Evolutionary conservation across 1,140 invertebrate species (phyloP).

Genomic region (Globodera ellingtonae): DNA sequence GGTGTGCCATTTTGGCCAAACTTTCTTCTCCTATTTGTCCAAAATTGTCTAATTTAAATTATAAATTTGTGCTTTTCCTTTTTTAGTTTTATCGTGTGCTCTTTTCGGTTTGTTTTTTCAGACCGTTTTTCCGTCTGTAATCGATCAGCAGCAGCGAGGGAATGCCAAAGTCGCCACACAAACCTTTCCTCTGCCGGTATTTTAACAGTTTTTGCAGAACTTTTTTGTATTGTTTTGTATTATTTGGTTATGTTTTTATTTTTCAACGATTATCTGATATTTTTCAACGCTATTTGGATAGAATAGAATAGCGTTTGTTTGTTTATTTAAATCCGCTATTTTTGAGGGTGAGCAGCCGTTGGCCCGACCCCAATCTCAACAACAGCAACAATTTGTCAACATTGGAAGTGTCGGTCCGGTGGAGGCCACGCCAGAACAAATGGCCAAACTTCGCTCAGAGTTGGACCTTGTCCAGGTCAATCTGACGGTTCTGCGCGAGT

Average conservation of each 20-base stretch:
- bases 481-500: slow-evolving; percentile 88
- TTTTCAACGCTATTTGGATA: no score
- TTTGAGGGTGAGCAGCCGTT: slow-evolving; percentile 18
- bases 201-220: not conserved
- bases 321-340: slow-evolving; percentile 21
- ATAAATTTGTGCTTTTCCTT: not conserved
- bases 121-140: not conserved
- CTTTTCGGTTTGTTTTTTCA: not conserved
- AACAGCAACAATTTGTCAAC: slow-evolving; percentile 15
- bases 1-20: no score
- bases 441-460: slow-evolving; percentile 81
- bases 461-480: slow-evolving; percentile 89
- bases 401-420: slow-evolving; percentile 8
- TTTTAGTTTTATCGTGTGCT: not conserved
- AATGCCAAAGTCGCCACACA: not conserved
- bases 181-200: not conserved
- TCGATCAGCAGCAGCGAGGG: not conserved
- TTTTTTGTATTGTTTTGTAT: not conserved
- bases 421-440: slow-evolving; percentile 37
- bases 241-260: not conserved
- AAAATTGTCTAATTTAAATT: no score
- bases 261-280: not conserved
- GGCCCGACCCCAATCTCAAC: not conserved
- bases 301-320: no score
- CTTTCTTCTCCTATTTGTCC: no score